Conservation (phyloP, 2,113 vertebrate species). For the Narcine bancroftii region DNA sequence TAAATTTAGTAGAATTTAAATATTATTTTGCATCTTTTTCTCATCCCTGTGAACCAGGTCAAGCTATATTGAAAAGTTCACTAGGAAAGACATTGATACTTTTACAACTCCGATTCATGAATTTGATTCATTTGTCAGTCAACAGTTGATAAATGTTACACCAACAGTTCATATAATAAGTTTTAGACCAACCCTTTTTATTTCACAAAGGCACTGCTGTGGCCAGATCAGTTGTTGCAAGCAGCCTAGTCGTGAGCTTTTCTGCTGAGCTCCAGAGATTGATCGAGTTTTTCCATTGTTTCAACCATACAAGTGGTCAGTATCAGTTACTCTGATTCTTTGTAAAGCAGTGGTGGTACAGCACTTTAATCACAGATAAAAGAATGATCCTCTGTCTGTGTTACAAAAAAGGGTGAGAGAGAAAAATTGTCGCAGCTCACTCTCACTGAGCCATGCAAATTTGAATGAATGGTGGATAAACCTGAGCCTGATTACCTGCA, state of each 20-base stretch:
- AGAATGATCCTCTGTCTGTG: background rate
- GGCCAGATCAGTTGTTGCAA: background rate
- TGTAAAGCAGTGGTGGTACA: background rate
- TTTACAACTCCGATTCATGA: background rate
- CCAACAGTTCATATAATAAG: background rate
- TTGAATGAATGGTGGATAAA: constrained; percentile 19
- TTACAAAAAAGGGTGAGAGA: background rate
- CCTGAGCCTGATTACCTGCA: constrained; percentile 6
- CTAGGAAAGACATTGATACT: background rate
- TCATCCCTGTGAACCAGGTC: background rate
- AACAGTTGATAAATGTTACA: background rate
- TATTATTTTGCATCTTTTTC: background rate
- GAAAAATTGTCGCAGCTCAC: background rate
- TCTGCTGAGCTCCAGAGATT: background rate
- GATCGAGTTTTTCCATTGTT: background rate
- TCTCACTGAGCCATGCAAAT: background rate
- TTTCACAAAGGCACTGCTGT: background rate
- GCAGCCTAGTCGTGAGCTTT: background rate
- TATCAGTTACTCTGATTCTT: background rate
- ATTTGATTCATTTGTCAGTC: background rate
- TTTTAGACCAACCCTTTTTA: background rate
- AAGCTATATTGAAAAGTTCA: background rate
- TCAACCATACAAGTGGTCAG: constrained; percentile 5
- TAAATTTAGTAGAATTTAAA: background rate
- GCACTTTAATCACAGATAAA: background rate